These are phyloP conservation scores for Martes martes DNA, from an alignment of 2,113 vertebrate species.

Conservation along the genomic window DNA sequence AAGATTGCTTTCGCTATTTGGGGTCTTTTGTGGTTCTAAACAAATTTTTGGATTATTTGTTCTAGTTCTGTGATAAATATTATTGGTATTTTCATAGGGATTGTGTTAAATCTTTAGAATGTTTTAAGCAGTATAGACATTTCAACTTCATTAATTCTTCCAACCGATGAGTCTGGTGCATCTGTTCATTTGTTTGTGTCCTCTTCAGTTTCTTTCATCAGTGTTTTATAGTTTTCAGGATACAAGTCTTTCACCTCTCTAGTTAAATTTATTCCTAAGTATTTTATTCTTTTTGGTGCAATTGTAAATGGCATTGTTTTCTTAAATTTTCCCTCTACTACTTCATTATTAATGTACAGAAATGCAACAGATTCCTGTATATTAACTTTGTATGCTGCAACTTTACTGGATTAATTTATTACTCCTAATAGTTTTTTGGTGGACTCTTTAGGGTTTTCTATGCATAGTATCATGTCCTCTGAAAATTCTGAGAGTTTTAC, in stretches of 20 bases:
- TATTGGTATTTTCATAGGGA: not conserved
- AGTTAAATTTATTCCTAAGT: not conserved
- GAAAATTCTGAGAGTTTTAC: not conserved
- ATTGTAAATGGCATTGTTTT: not conserved
- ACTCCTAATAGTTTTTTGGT: not conserved
- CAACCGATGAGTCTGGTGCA: not conserved
- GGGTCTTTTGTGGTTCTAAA: not conserved
- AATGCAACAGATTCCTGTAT: not conserved
- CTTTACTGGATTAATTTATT: not conserved
- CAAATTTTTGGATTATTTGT: not conserved
- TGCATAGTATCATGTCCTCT: not conserved
- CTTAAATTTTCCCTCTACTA: not conserved
- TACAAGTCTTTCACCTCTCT: not conserved
- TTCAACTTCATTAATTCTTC: not conserved
- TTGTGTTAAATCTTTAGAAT: not conserved
- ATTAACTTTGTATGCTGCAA: not conserved
- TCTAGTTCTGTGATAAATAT: not conserved
- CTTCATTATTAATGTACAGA: not conserved
- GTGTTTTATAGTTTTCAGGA: not conserved
- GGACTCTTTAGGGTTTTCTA: not conserved
- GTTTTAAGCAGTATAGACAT: not conserved
- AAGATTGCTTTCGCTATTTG: not conserved
- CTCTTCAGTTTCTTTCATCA: not conserved
- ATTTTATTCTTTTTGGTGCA: not conserved
- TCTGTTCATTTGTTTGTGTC: not conserved